phyloP scores from a whole-genome alignment of 2,113 vertebrate species.

The Amblyopsis rosae region DNA sequence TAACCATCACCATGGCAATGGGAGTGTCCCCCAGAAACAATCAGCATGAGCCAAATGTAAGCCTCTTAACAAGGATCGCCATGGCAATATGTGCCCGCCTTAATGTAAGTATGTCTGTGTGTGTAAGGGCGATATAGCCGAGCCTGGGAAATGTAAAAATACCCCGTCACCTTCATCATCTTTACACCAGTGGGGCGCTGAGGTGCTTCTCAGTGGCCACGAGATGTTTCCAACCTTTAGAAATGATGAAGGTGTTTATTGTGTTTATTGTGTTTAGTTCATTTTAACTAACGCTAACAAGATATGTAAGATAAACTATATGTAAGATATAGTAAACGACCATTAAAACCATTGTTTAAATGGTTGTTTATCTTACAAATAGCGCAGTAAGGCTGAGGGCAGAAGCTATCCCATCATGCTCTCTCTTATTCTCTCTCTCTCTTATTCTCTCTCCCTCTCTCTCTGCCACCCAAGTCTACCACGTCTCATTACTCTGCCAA shows the following conservation, averaged over 20 bases:
- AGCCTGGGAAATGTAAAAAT: background rate
- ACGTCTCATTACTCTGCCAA: too few relatives aligned
- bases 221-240: too few relatives aligned
- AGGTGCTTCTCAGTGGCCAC: background rate
- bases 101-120: conserved; percentile 37
- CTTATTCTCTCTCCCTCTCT: background rate
- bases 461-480: background rate
- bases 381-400: background rate
- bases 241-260: too few relatives aligned
- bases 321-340: too few relatives aligned
- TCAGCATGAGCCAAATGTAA: conserved; percentile 73
- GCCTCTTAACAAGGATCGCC: conserved; percentile 76
- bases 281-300: too few relatives aligned
- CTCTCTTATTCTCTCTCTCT: background rate
- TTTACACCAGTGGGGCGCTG: background rate
- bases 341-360: background rate
- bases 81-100: conserved; percentile 64
- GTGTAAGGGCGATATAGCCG: conserved; percentile 5
- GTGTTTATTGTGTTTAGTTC: too few relatives aligned
- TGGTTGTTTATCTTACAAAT: background rate
- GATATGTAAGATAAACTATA: too few relatives aligned
- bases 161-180: too few relatives aligned
- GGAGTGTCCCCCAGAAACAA: conserved; percentile 76
- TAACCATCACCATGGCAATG: conserved; percentile 77
- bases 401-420: background rate